Evolutionary conservation across 2,797 vertebrate genomes (phyloP).

Genomic region (Propithecus deckenii): DNA sequence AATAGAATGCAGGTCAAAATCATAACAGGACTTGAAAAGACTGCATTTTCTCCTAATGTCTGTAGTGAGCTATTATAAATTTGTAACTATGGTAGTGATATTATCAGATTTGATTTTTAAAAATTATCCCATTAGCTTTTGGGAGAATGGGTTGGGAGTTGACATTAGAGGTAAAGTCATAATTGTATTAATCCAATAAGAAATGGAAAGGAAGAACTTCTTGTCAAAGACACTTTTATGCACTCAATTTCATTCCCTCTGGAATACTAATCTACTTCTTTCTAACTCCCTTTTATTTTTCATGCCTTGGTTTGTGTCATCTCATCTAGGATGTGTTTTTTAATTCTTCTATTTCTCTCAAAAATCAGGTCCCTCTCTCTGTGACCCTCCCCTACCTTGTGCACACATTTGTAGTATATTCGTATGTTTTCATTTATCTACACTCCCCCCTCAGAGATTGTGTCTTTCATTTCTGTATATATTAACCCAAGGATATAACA

Average conservation of each 20-base stretch:
- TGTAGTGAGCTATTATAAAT: neutral
- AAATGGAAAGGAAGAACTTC: neutral
- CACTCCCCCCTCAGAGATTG: neutral
- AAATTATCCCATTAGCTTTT: conserved; percentile 48
- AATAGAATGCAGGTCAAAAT: conserved; percentile 34
- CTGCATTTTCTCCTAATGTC: neutral
- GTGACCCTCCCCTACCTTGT: neutral
- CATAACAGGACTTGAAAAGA: neutral
- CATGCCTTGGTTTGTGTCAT: neutral
- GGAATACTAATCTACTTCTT: conserved; percentile 4
- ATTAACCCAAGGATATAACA: neutral
- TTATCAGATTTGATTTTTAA: conserved; percentile 26
- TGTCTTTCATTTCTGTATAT: neutral
- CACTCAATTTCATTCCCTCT: neutral
- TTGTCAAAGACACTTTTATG: neutral
- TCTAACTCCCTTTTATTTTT: neutral
- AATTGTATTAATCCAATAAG: neutral
- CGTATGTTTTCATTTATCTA: neutral
- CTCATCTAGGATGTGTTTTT: neutral
- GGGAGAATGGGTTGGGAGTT: neutral
- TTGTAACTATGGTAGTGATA: conserved; percentile 9
- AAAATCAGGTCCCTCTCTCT: neutral
- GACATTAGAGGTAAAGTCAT: neutral
- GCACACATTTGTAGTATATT: neutral
- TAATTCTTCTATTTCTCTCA: neutral